Evolutionary conservation across 2,797 vertebrate genomes (phyloP), one percentile per base, ranked within the genome.

Genomic region (Danio kyathit): DNA sequence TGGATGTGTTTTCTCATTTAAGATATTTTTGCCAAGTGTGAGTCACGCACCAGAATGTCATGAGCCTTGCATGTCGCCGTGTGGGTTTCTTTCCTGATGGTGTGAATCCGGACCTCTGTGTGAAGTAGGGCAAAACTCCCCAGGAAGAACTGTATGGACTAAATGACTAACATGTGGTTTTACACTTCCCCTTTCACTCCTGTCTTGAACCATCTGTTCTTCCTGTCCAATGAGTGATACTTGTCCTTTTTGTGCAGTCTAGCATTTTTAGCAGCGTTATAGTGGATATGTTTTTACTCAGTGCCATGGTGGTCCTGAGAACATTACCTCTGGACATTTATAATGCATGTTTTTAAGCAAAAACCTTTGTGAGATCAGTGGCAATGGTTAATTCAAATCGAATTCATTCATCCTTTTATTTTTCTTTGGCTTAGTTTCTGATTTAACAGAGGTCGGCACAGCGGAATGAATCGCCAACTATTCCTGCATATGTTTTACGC

Each of bases 181-280:
- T 49, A 69, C 65, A 16, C 16, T 13, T 14, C 49, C 48, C 17
- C 14, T 79, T 64, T 73, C 19, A 64, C 9, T 63, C 40, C 13
- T 44, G 40, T 38, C 59, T 54, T 29, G 1, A 63, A 44, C 69
- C 67, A 73, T 80, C 59, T 80, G 69, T 64, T 49, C 48, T 70
- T 44, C 13, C 13, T 48, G 7, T 38, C 54, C 44, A 80, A 57
- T 29, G 29, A 65, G 59, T 14, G 9, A 72, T 43, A 38, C 60
- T 72, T 72, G 41, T 65, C 67, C 14, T 63, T 72, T 72, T 17
- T 40, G 57, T 46, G 14, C 49, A 90, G 91, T n/a, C 2, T 17
- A 48, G 5, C 19, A 63, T 49, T 63, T 75, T 17, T 40, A 13
- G 44, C 21, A 48, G 1, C 11, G 17, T 29, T 41, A 8, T 48